phyloP scores from a whole-genome alignment of 2,797 vertebrate genomes.

The Carduelis carduelis region DNA sequence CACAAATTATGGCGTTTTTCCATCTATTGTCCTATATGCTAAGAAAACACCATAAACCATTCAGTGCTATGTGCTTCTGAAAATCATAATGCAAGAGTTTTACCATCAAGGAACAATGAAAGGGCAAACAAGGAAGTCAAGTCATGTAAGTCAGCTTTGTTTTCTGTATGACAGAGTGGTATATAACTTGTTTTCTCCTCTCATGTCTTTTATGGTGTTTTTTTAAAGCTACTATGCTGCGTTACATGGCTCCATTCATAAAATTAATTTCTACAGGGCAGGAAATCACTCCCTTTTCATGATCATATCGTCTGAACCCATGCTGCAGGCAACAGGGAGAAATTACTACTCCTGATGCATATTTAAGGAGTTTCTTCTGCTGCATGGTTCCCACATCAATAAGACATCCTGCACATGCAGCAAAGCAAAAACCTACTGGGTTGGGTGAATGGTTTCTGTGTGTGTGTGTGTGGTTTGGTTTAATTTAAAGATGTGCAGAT shows the following conservation, averaged over 20 bases:
- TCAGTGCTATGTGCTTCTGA: constrained; percentile 47
- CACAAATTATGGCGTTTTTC: constrained; percentile 50
- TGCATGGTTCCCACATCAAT: constrained; percentile 43
- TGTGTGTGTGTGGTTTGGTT: constrained; percentile 16
- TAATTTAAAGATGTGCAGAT: constrained; percentile 64
- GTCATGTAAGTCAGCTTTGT: constrained; percentile 6
- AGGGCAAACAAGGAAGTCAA: constrained; percentile 38
- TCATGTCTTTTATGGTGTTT: neutral
- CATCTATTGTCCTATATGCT: constrained; percentile 65
- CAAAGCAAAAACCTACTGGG: constrained; percentile 30
- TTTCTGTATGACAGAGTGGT: neutral
- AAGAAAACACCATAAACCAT: constrained; percentile 55
- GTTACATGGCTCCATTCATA: constrained; percentile 42
- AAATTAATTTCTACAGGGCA: constrained; percentile 8
- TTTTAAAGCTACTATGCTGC: neutral
- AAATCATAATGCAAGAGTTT: neutral
- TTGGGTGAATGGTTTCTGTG: constrained; percentile 34
- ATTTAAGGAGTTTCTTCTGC: constrained; percentile 60
- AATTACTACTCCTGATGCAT: constrained; percentile 45
- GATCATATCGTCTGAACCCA: neutral
- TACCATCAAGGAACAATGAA: constrained; percentile 40
- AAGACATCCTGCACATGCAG: neutral
- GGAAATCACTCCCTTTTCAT: constrained; percentile 38
- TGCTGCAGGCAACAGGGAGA: constrained; percentile 49
- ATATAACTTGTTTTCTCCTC: neutral